A percentile compares a stretch with the other conserved stretches of the same genome.
Evolutionary conservation across 1,140 invertebrate genomes (phyloP).

Genomic region (Aphelinus certus): DNA sequence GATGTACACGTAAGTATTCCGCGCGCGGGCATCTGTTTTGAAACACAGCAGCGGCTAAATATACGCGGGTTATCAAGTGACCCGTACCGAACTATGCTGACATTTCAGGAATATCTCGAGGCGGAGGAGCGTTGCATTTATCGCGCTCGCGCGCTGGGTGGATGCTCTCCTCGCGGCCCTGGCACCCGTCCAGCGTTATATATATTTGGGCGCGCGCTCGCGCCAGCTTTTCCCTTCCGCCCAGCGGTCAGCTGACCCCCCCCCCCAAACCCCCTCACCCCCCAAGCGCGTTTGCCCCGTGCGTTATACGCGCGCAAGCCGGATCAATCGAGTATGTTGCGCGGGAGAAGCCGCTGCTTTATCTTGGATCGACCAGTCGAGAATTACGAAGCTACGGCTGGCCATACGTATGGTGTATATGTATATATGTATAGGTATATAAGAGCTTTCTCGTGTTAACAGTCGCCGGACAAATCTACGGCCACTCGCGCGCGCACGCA

Average conservation of each 20-base stretch:
- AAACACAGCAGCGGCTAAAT: slow-evolving; percentile 32
- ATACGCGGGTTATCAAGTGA: slow-evolving; percentile 39
- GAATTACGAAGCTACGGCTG: slow-evolving; percentile 26
- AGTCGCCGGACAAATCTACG: slow-evolving; percentile 39
- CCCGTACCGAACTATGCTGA: slow-evolving; percentile 38
- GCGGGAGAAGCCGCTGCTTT: slow-evolving; percentile 23
- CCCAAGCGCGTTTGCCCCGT: no score
- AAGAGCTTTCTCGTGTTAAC: slow-evolving; percentile 41
- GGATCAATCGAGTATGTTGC: no score
- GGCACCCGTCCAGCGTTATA: slow-evolving; percentile 20
- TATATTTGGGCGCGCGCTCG: slow-evolving; percentile 27
- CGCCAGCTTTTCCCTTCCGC: neutral
- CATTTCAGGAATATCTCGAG: slow-evolving; percentile 39
- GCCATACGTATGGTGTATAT: neutral
- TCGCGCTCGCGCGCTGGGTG: neutral
- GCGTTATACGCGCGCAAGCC: no score
- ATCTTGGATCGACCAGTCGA: slow-evolving; percentile 33
- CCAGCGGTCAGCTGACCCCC: slow-evolving; percentile 9
- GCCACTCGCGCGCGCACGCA: slow-evolving; percentile 7
- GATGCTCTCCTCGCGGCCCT: neutral
- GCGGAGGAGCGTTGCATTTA: slow-evolving; percentile 29
- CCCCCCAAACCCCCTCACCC: neutral
- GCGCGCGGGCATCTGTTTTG: slow-evolving; percentile 30
- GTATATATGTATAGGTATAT: no score
- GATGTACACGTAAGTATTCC: slow-evolving; percentile 41